A percentile compares a stretch with the other conserved stretches of the same genome.
These are phyloP conservation scores for Podotricha telesiphe DNA, from an alignment of 2,888 invertebrate genomes.

Conservation along the genomic window DNA sequence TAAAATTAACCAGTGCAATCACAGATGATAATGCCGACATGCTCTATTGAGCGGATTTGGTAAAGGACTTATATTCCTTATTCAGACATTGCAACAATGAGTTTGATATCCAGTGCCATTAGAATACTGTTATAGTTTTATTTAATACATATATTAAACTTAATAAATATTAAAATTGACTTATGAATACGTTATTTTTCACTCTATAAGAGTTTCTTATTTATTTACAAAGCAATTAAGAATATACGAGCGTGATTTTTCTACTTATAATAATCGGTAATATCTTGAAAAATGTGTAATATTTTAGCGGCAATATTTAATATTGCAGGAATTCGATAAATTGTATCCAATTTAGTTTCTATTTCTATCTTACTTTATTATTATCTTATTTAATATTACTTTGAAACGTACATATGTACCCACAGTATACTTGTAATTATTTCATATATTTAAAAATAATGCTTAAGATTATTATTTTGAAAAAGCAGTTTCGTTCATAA, in stretches of 20 bases:
- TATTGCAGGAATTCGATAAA: not conserved
- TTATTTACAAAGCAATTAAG: not conserved
- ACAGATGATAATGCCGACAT: constrained; percentile 37
- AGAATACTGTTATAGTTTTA: constrained; percentile 39
- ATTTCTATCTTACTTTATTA: not conserved
- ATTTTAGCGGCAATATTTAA: not conserved
- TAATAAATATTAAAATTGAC: too few species aligned
- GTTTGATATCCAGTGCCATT: constrained; percentile 40
- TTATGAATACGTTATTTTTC: not conserved
- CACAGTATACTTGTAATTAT: too few species aligned
- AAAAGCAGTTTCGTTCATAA: not conserved
- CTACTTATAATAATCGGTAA: not conserved
- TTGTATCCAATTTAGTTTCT: not conserved
- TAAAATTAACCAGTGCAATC: constrained; percentile 36
- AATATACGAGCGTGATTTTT: not conserved
- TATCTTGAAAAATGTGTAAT: not conserved
- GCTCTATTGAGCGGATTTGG: constrained; percentile 42
- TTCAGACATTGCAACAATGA: constrained; percentile 41
- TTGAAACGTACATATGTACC: not conserved
- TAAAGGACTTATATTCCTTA: constrained; percentile 43
- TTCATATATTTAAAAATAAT: not conserved
- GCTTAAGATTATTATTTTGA: not conserved
- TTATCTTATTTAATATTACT: not conserved
- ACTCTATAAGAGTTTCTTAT: not conserved
- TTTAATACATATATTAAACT: not conserved